Conservation (phyloP, 2,113 vertebrate species). For the Notothenia rossii region DNA sequence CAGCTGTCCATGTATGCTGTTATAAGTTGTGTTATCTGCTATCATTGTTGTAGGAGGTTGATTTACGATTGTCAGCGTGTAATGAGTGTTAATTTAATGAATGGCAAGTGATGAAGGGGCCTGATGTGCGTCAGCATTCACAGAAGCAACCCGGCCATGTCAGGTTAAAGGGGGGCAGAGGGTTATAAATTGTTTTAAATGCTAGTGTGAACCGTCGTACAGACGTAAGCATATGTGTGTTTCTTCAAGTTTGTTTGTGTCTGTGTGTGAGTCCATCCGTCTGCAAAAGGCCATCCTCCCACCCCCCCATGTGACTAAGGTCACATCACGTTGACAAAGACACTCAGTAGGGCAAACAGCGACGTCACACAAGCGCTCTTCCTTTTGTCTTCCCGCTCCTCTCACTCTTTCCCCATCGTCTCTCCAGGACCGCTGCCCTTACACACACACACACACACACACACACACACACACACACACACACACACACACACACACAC, state of each 20-base stretch:
- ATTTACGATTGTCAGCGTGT: constrained; percentile 73
- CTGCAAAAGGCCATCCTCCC: constrained; percentile 61
- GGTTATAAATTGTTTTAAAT: constrained; percentile 77
- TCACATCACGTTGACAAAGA: constrained; percentile 66
- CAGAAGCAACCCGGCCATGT: constrained; percentile 61
- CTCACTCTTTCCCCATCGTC: constrained; percentile 50
- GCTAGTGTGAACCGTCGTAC: constrained; percentile 38
- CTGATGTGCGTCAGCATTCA: constrained; percentile 80
- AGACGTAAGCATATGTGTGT: constrained; percentile 75
- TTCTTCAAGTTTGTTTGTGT: constrained; percentile 36
- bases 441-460: constrained; percentile 1
- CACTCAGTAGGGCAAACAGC: constrained; percentile 41
- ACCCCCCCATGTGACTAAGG: constrained; percentile 48
- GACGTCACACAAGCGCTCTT: constrained; percentile 66
- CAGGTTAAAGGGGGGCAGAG: constrained; percentile 58
- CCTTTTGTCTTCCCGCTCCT: constrained; percentile 70
- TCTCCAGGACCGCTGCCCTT: constrained; percentile 17
- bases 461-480: constrained; percentile 33
- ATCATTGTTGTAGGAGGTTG: constrained; percentile 69
- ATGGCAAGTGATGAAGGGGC: constrained; percentile 61
- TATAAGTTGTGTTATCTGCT: constrained; percentile 76
- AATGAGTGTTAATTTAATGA: constrained; percentile 80
- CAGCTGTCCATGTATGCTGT: constrained; percentile 54
- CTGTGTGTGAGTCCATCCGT: constrained; percentile 53
- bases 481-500: constrained; percentile 18